Evolutionary conservation across 2,888 invertebrate genomes (phyloP).

Genomic region (Meteorus colon): DNA sequence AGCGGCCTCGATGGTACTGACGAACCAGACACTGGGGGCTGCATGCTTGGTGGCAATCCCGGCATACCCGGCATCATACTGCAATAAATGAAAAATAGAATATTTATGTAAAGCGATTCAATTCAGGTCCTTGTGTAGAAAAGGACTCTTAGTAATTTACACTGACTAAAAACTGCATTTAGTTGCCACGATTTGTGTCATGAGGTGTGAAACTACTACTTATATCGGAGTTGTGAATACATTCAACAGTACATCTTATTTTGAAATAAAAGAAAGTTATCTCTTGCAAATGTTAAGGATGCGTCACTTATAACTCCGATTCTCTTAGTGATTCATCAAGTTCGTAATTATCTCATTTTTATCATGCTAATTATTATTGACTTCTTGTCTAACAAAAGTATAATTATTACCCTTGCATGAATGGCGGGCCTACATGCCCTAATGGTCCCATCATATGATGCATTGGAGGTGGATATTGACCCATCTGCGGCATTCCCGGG

Average conservation of each 20-base stretch:
- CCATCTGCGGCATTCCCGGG: constrained; percentile 77
- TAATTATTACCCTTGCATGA: constrained; percentile 79
- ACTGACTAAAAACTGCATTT: no score
- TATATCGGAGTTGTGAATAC: no score
- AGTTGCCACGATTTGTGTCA: no score
- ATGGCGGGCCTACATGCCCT: constrained; percentile 84
- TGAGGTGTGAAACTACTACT: no score
- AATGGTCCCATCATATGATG: constrained; percentile 78
- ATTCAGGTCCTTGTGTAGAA: no score
- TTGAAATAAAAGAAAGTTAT: no score
- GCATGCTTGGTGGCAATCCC: constrained; percentile 73
- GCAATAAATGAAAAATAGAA: constrained; percentile 24
- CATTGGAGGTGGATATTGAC: constrained; percentile 77
- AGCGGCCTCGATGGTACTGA: constrained; percentile 79
- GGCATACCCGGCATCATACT: constrained; percentile 75
- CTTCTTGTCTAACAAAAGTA: constrained; percentile 8
- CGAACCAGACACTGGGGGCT: constrained; percentile 65
- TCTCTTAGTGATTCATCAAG: no score
- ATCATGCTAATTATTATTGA: not conserved
- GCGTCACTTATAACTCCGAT: no score
- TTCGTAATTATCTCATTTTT: no score
- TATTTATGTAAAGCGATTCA: constrained; percentile 16
- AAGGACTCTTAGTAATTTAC: no score
- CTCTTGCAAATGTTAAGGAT: no score
- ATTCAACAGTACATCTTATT: no score